These are phyloP conservation scores for Australoheros facetus DNA, from an alignment of 2,797 vertebrate species.

Conservation along the genomic window DNA sequence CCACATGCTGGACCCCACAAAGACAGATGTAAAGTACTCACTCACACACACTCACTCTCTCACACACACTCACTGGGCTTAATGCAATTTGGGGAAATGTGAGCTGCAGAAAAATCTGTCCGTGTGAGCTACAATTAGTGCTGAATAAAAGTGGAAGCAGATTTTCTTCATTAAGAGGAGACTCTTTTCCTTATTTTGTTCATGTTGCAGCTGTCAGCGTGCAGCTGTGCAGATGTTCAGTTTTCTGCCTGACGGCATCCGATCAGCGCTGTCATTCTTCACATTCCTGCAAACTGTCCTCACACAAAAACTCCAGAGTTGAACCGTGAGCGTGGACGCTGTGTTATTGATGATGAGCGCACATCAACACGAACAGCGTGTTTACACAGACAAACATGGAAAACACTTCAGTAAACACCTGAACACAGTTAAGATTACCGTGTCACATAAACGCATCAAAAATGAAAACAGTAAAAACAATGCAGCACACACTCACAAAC, in stretches of 20 bases:
- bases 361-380: neutral
- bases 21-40: neutral
- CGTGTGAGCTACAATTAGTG: neutral
- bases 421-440: neutral
- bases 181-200: neutral
- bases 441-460: neutral
- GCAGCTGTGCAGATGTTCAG: neutral
- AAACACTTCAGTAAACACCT: neutral
- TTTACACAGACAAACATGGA: no score
- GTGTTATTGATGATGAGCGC: neutral
- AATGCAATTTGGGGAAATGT: slow-evolving; percentile 14
- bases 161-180: neutral
- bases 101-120: neutral
- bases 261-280: neutral
- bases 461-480: neutral
- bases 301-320: neutral
- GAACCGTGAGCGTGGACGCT: neutral
- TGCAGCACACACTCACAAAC: slow-evolving; percentile 13
- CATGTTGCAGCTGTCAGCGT: neutral
- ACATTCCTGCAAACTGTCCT: neutral
- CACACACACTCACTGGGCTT: neutral
- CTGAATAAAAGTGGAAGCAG: neutral
- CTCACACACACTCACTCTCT: neutral
- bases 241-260: neutral
- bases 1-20: neutral